Conservation (phyloP, 1,140 invertebrate species). For the Idris sp. region DNA sequence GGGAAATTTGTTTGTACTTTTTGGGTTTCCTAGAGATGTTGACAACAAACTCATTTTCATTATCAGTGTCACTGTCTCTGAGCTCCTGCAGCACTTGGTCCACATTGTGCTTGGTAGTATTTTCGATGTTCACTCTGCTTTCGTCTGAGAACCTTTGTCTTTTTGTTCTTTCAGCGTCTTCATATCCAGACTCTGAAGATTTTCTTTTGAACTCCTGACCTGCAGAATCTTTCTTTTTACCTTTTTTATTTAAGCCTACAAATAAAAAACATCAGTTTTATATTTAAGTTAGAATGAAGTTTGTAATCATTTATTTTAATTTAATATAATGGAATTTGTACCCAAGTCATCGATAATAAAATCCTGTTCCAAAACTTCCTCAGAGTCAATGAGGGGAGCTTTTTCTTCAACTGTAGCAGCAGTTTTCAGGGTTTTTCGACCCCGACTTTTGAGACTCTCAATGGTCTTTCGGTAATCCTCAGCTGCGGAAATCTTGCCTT, state of each 20-base stretch:
- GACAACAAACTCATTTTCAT: not conserved
- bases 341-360: conserved; percentile 77
- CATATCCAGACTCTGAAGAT: conserved; percentile 14
- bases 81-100: conserved; percentile 15
- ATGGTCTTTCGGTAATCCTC: conserved; percentile 74
- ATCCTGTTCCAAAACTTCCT: conserved; percentile 69
- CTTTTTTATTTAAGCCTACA: conserved; percentile 16
- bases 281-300: no score
- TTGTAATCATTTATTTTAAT: no score
- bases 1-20: conserved; percentile 50
- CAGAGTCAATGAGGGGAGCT: conserved; percentile 71
- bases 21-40: not conserved
- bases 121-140: conserved; percentile 5
- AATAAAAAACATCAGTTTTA: no score
- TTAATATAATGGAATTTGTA: no score
- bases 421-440: no score
- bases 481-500: conserved; percentile 65
- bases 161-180: conserved; percentile 38
- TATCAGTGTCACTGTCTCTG: conserved; percentile 7
- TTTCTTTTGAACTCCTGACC: conserved; percentile 46
- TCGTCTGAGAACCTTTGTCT: conserved; percentile 26
- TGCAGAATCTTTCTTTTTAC: not conserved
- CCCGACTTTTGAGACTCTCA: conserved; percentile 60
- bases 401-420: conserved; percentile 16
- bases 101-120: not conserved